These are phyloP conservation scores for Artibeus jamaicensis DNA, from an alignment of 2,797 vertebrate genomes.

Conservation along the genomic window DNA sequence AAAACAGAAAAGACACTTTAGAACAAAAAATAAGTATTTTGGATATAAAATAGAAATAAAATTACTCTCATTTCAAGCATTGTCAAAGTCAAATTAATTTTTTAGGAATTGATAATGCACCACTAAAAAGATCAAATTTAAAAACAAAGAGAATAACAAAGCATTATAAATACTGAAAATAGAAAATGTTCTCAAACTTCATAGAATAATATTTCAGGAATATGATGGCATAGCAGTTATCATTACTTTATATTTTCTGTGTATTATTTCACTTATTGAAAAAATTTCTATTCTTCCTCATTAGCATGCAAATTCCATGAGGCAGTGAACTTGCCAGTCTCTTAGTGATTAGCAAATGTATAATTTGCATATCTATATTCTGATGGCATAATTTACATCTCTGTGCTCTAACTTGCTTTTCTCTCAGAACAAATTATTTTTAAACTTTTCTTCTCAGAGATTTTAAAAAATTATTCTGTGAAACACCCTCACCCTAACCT, in stretches of 20 bases:
- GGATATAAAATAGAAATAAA: background rate
- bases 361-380: conserved; percentile 19
- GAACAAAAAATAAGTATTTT: background rate
- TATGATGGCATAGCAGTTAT: background rate
- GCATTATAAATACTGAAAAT: background rate
- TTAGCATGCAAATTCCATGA: background rate
- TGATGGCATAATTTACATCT: conserved; percentile 8
- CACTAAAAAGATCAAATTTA: background rate
- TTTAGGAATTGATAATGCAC: background rate
- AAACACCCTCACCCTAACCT: background rate
- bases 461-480: background rate
- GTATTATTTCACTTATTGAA: background rate
- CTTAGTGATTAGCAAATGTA: background rate
- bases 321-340: background rate
- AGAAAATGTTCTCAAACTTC: background rate
- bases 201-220: background rate
- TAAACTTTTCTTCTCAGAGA: background rate
- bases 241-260: background rate
- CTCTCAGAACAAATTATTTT: background rate
- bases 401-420: background rate
- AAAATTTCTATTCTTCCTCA: background rate
- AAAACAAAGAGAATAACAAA: background rate
- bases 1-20: background rate
- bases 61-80: background rate
- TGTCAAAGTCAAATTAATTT: background rate